Evolutionary conservation across 2,888 invertebrate genomes (phyloP), one percentile per base, ranked within the genome.

Genomic region (Mechanitis messenoides): DNA sequence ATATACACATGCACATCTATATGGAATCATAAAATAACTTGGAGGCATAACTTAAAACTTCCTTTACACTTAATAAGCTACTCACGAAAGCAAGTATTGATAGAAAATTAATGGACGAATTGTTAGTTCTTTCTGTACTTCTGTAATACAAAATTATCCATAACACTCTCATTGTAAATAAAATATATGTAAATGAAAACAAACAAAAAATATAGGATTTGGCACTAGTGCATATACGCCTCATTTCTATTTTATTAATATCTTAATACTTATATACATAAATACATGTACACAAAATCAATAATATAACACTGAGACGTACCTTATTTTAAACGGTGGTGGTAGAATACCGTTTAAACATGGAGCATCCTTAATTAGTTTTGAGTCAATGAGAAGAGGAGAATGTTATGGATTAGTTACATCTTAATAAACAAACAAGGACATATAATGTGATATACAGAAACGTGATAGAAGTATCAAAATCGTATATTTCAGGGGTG

Each of bases 371-470:
- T 89, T 89, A 89, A 87, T 84, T 81, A 87, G 87, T 89, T 88
- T 89, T 87, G 88, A 87, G 81, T 87, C 84, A 85, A 86, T 83
- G 84, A 83, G 84, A 87, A 86, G 85, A 85, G 85, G 90, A 90
- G 89, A 90, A 90, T 89, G 88, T 90, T 89, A 90, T 90, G 90
- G 87, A 90, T 90, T 90, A 90, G 90, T 90, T 83, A 85, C 82
- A 85, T 81, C 81, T 81, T 76, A 75, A 80, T 79, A 84, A 76
- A 79, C 75, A 81, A 77, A 75, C 74, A 70, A 54, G 57, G 68
- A 72, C 66, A 76, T 67, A 66, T 62, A 74, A 71, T 74, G 80
- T 77, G 82, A 76, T 70, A 55, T 78, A 78, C 76, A 78, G 77
- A 79, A 81, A 81, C 78, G 77, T 77, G 79, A 72, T 66, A 65